Conservation (phyloP, 2,888 invertebrate genomes). For the Drepana falcataria region DNA sequence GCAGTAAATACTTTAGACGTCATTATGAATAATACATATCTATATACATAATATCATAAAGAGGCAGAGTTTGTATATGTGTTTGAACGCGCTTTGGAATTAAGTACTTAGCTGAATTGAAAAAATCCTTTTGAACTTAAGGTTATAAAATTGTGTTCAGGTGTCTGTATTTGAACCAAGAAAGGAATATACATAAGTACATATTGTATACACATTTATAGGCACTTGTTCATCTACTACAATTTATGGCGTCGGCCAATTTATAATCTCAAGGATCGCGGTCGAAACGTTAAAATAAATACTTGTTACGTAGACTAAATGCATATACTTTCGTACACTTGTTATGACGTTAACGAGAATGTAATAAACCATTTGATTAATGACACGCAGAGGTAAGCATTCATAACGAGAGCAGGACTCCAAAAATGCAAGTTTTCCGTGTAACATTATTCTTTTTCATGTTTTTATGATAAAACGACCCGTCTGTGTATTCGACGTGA, state of each 20-base stretch:
- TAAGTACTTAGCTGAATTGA: too few species aligned
- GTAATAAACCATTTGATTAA: not conserved
- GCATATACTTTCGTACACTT: not conserved
- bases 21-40: too few species aligned
- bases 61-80: too few species aligned
- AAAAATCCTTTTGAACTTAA: too few species aligned
- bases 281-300: not conserved
- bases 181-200: too few species aligned
- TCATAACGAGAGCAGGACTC: not conserved
- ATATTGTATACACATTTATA: too few species aligned
- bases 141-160: too few species aligned
- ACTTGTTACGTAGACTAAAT: not conserved
- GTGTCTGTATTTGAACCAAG: too few species aligned
- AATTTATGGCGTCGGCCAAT: not conserved
- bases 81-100: too few species aligned
- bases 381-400: not conserved
- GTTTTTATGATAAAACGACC: constrained; percentile 21
- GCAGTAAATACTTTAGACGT: too few species aligned
- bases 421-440: not conserved
- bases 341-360: not conserved
- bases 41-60: too few species aligned
- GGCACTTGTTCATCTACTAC: not conserved
- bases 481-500: constrained; percentile 42
- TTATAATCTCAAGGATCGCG: not conserved
- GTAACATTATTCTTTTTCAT: constrained; percentile 1